phyloP scores from a whole-genome alignment of 1,140 invertebrate genomes.

The Harlomillsia oculata region DNA sequence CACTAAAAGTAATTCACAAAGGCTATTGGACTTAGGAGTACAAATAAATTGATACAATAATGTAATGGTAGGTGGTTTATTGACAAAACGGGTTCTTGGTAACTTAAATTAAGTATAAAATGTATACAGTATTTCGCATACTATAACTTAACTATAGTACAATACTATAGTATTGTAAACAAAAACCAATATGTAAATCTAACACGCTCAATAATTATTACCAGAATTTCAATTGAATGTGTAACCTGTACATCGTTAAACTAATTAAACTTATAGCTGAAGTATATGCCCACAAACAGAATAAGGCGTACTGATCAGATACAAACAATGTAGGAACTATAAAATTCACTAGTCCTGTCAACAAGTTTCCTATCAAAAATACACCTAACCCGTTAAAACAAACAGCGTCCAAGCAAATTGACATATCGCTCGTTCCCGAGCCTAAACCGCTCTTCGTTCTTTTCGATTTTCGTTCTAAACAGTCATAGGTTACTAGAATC shows the following conservation, averaged over 20 bases:
- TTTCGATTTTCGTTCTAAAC: constrained; percentile 18
- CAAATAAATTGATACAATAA: too few species aligned
- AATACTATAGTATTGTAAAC: too few species aligned
- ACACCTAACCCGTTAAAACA: constrained; percentile 66
- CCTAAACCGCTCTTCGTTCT: neutral
- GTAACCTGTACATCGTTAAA: constrained; percentile 23
- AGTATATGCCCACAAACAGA: constrained; percentile 22
- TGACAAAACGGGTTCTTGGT: too few species aligned
- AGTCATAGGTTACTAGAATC: constrained; percentile 20
- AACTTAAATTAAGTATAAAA: too few species aligned
- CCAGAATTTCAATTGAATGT: constrained; percentile 35
- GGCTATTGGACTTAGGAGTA: too few species aligned
- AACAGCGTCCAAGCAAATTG: constrained; percentile 52
- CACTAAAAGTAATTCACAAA: too few species aligned
- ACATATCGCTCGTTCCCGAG: constrained; percentile 37
- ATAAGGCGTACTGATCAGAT: constrained; percentile 19
- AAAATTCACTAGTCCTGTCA: constrained; percentile 70
- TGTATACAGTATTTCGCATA: too few species aligned
- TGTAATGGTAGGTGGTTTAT: too few species aligned
- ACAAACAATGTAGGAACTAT: constrained; percentile 51
- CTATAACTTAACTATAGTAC: too few species aligned
- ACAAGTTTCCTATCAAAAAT: constrained; percentile 66
- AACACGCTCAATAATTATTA: constrained; percentile 10
- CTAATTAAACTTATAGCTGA: constrained; percentile 11
- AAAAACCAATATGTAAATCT: too few species aligned